Percentiles rank a stretch among this genome's conserved stretches.
phyloP scores from a whole-genome alignment of 1,140 invertebrate genomes.

The Scaptomyza hsui region DNA sequence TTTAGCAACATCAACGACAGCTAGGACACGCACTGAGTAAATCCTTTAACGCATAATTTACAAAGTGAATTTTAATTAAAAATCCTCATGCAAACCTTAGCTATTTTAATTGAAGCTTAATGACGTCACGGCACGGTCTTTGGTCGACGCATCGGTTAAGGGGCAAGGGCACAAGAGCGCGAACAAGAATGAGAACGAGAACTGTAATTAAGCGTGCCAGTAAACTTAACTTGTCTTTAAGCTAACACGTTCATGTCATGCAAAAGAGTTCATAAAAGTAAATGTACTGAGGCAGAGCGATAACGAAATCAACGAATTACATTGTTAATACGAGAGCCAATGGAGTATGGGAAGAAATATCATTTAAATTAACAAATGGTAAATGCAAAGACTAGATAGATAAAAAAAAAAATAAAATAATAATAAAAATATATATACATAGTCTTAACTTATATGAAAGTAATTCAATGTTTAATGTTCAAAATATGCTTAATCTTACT shows the following conservation, averaged over 20 bases:
- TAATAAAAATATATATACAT: no score
- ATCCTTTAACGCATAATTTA: slow-evolving; percentile 76
- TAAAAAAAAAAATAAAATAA: no score
- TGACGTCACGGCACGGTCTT: slow-evolving; percentile 66
- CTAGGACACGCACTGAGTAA: slow-evolving; percentile 47
- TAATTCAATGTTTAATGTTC: no score
- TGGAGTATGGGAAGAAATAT: neutral
- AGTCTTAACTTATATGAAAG: no score
- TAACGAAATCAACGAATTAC: slow-evolving; percentile 24
- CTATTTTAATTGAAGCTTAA: slow-evolving; percentile 80
- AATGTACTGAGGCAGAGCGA: slow-evolving; percentile 28
- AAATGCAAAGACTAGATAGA: neutral
- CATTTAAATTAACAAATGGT: no score
- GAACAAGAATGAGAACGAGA: slow-evolving; percentile 4
- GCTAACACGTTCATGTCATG: slow-evolving; percentile 55
- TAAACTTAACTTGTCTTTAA: slow-evolving; percentile 56
- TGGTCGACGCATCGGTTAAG: slow-evolving; percentile 31
- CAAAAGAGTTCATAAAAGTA: slow-evolving; percentile 69
- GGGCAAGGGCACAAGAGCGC: neutral
- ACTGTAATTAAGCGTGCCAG: slow-evolving; percentile 73
- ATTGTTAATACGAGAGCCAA: slow-evolving; percentile 2
- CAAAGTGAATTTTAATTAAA: slow-evolving; percentile 81
- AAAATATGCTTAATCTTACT: no score
- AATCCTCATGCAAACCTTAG: slow-evolving; percentile 75
- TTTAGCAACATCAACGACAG: slow-evolving; percentile 14